Evolutionary conservation across 2,113 vertebrate genomes (phyloP).

Genomic region (Elanus axillaris): DNA sequence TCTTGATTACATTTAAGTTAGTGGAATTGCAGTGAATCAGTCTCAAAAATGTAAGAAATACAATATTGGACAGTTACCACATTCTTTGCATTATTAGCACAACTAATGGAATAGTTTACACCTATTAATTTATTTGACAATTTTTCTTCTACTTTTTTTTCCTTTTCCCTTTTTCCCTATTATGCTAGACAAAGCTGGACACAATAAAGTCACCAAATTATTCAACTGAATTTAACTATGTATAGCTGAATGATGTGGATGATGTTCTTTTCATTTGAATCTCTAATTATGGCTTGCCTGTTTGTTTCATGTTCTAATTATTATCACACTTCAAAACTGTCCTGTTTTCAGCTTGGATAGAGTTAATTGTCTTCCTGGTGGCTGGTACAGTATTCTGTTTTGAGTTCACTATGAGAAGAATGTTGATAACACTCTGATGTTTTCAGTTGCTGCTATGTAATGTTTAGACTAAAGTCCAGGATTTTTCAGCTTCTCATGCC

Average conservation of each 20-base stretch:
- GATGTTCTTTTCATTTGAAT: not conserved
- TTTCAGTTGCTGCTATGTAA: no score
- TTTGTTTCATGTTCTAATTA: not conserved
- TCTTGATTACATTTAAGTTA: not conserved
- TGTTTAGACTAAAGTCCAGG: no score
- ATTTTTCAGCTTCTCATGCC: no score
- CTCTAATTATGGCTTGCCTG: not conserved
- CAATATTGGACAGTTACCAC: not conserved
- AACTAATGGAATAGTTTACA: not conserved
- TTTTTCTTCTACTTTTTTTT: not conserved
- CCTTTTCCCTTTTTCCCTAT: not conserved
- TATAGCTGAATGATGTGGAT: not conserved
- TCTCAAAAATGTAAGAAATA: not conserved
- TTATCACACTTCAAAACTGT: not conserved
- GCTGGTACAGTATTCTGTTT: no score
- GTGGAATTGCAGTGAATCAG: not conserved
- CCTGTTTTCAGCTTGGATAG: no score
- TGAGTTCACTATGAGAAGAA: no score
- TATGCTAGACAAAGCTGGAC: not conserved
- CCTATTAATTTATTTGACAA: not conserved
- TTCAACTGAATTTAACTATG: not conserved
- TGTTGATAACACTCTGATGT: no score
- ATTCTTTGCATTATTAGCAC: not conserved
- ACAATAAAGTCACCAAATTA: slow-evolving; percentile 2
- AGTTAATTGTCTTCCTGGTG: no score